Base-by-base conservation (phyloP, 2,797 vertebrate genomes). In the Protonibea diacanthus region DNA sequence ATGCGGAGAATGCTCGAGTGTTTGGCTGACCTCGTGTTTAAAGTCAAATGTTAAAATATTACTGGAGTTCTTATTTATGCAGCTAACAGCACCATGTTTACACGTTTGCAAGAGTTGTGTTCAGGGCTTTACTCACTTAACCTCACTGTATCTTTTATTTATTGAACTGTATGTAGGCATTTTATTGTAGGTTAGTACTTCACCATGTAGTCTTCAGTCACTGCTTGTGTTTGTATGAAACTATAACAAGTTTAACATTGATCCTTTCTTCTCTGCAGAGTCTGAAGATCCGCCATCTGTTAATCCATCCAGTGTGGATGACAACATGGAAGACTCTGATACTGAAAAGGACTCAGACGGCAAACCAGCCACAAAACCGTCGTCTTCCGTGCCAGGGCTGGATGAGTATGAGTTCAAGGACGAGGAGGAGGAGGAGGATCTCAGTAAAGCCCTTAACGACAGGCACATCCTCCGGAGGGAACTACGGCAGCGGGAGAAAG, bases 371-470 rank as follows among this genome's bases (percentile, higher is more conserved):
- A 92, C 96, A 4, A 98, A 98, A 85, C 95, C 95, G 2, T 94
- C 97, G 1, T 95, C 95, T 60, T 95, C 96, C 12, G 68, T 92
- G 62, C 95, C 96, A 25, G 97, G 97, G 56, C 92, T 99, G 85
- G 98, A 99, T 87, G 98, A 99, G 78, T 99, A 99, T 11, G 98
- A 99, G 86, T 99, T 99, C 92, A 99, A 99, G 93, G 98, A 99
- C 6, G 98, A 99, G 70, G 97, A 97, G 21, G 95, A 97, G 45
- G 95, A 96, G 84, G 94, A 95, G 69, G 97, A 98, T 91, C 92
- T 98, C 44, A 97, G 96, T 90, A 99, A 98, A 94, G 97, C 96
- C 82, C 91, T 98, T 1, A 98, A 98, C n/a, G 97, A 98, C 60
- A 94, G 97, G 60, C 97, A 97, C 88, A 95, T 99, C 89, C 96